Conservation (phyloP, 2,888 invertebrate species). For the Mamestra brassicae region DNA sequence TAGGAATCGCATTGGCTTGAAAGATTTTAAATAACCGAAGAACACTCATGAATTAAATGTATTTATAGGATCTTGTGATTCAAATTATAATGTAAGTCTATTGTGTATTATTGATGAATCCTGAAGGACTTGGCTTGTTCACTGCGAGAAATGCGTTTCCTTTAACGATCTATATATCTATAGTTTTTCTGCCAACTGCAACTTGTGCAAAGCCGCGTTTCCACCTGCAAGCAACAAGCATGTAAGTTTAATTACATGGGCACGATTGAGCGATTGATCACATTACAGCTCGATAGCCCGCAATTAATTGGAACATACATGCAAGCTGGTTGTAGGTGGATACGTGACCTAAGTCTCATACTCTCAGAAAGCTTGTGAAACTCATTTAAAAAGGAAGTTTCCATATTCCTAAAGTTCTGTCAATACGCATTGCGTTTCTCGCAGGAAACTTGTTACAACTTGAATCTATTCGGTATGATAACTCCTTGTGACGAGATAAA, state of each 20-base stretch:
- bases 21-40: conserved; percentile 30
- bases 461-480: conserved; percentile 54
- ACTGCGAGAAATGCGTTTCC: conserved; percentile 22
- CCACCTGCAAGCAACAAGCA: no score
- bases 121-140: conserved; percentile 15
- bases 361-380: not conserved
- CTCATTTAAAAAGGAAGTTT: not conserved
- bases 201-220: not conserved
- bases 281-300: no score
- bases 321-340: no score
- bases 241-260: no score
- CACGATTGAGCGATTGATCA: no score
- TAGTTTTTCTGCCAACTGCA: conserved; percentile 9
- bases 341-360: not conserved
- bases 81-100: conserved; percentile 56
- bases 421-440: conserved; percentile 6
- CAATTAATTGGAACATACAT: no score
- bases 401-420: conserved; percentile 7
- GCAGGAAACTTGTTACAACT: conserved; percentile 14
- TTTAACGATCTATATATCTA: conserved; percentile 1
- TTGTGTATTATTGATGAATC: conserved; percentile 43
- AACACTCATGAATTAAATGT: conserved; percentile 29
- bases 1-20: conserved; percentile 38
- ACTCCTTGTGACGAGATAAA: conserved; percentile 63
- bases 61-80: conserved; percentile 52